Conservation (phyloP, 2,888 invertebrate species). For the Cryptosula pallasiana region DNA sequence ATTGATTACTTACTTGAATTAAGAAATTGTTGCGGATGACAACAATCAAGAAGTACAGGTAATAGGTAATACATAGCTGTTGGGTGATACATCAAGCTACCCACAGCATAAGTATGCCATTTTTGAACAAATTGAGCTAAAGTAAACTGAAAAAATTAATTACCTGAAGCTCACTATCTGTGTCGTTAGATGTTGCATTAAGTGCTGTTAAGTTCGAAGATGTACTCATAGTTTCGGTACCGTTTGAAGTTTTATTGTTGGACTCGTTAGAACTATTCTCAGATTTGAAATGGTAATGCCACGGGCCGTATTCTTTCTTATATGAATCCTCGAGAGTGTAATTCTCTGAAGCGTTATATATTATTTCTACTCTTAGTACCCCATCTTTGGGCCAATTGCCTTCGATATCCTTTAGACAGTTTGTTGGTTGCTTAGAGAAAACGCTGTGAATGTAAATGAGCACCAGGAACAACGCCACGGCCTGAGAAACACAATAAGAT, state of each 20-base stretch:
- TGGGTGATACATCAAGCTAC: neutral
- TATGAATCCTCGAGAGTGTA: slow-evolving; percentile 78
- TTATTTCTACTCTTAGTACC: slow-evolving; percentile 83
- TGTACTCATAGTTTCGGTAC: no score
- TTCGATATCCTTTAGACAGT: slow-evolving; percentile 78
- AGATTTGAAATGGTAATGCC: slow-evolving; percentile 26
- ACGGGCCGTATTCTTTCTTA: slow-evolving; percentile 64
- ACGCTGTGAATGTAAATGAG: slow-evolving; percentile 91
- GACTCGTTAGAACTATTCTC: slow-evolving; percentile 25
- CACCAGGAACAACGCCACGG: slow-evolving; percentile 78
- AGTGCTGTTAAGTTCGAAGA: no score
- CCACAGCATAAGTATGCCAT: neutral
- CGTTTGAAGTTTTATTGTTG: neutral
- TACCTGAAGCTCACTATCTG: no score
- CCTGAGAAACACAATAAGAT: no score
- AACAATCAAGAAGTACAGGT: no score
- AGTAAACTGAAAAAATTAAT: neutral
- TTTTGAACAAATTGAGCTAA: neutral
- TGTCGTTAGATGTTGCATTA: no score
- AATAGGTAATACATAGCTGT: no score
- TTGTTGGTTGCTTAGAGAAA: slow-evolving; percentile 85
- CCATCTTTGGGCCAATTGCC: slow-evolving; percentile 92
- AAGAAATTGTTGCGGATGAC: no score
- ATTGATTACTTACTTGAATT: no score
- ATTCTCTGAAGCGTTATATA: slow-evolving; percentile 58